These are phyloP conservation scores for Falco columbarius DNA, from an alignment of 2,797 vertebrate species.

Conservation along the genomic window DNA sequence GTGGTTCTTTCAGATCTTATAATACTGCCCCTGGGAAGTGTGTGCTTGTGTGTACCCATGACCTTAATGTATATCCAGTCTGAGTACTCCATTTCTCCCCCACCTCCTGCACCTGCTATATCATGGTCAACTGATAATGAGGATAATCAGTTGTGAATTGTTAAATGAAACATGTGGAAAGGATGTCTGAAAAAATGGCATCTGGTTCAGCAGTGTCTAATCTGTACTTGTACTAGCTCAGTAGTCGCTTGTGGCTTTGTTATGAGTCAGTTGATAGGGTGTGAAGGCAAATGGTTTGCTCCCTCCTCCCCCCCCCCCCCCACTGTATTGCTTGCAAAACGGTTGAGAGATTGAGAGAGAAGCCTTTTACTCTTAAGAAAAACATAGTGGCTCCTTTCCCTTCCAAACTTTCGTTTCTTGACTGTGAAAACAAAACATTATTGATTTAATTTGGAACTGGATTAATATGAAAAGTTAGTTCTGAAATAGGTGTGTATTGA, in stretches of 20 bases:
- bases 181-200: not conserved
- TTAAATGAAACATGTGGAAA: not conserved
- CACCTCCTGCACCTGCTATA: slow-evolving; percentile 26
- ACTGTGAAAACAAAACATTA: not conserved
- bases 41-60: not conserved
- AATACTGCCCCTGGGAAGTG: not conserved
- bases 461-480: not conserved
- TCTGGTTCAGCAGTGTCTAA: not conserved
- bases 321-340: not conserved
- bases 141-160: not conserved
- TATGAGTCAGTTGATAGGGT: not conserved
- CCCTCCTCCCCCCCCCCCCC: not conserved
- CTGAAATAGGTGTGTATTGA: not conserved
- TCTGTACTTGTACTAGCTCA: not conserved
- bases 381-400: not conserved
- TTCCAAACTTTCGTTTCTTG: not conserved
- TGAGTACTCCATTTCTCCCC: not conserved
- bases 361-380: not conserved
- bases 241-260: not conserved
- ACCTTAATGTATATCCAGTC: not conserved
- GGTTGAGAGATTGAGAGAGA: not conserved
- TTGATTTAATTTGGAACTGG: not conserved
- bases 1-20: not conserved
- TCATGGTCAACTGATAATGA: not conserved
- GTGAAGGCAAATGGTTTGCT: not conserved